These are phyloP conservation scores for Leucophora obtusa DNA, from an alignment of 2,888 invertebrate species.

Conservation along the genomic window DNA sequence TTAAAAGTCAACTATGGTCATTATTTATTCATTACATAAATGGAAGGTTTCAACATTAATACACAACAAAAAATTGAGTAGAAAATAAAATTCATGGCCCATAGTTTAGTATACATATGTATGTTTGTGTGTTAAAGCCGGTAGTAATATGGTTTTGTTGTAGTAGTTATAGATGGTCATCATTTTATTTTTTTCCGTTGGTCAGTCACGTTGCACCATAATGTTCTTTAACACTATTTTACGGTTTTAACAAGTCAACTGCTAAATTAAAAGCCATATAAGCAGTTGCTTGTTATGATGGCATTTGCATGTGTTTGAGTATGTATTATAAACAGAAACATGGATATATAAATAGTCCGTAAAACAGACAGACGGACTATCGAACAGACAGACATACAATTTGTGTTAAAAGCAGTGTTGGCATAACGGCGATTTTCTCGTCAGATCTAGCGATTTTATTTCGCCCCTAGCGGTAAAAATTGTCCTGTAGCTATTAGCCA, in stretches of 20 bases:
- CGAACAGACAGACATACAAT: slow-evolving; percentile 37
- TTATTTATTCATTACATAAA: too few relatives aligned
- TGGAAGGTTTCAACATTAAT: too few relatives aligned
- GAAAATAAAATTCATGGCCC: not conserved
- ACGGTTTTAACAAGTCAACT: slow-evolving; percentile 63
- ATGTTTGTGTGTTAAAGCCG: too few relatives aligned
- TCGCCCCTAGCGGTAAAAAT: too few relatives aligned
- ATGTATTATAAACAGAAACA: slow-evolving; percentile 17
- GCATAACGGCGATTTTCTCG: too few relatives aligned
- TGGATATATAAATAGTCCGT: slow-evolving; percentile 31
- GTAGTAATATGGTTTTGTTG: not conserved
- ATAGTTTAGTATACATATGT: not conserved
- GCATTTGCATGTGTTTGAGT: slow-evolving; percentile 58
- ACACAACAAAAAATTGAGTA: too few relatives aligned
- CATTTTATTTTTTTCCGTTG: slow-evolving; percentile 13
- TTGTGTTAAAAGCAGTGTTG: too few relatives aligned
- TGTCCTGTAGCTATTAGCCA: too few relatives aligned
- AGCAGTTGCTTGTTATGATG: slow-evolving; percentile 54
- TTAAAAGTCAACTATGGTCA: too few relatives aligned
- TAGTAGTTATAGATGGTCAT: not conserved
- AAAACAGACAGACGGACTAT: slow-evolving; percentile 51
- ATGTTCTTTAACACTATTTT: slow-evolving; percentile 60
- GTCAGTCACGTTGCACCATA: slow-evolving; percentile 60
- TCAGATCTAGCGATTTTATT: too few relatives aligned
- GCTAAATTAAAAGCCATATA: slow-evolving; percentile 64